A percentile compares a stretch with the other conserved stretches of the same genome.
Conservation (phyloP, 2,113 vertebrate genomes). For the Pipra filicauda region DNA sequence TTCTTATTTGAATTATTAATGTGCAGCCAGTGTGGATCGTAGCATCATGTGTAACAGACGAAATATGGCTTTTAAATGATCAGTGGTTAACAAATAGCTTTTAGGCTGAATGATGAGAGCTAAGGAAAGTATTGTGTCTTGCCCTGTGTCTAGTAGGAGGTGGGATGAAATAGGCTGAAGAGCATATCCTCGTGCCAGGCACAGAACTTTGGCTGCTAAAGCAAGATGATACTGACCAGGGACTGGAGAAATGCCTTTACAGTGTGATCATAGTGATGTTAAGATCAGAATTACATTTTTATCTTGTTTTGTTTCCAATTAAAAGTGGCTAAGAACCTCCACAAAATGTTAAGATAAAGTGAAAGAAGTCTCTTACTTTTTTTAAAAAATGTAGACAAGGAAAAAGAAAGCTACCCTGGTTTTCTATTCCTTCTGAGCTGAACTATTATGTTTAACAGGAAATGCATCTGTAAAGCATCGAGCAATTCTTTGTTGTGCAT, state of each 20-base stretch:
- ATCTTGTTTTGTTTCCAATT: neutral
- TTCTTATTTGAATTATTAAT: neutral
- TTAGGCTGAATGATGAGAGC: neutral
- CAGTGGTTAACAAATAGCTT: neutral
- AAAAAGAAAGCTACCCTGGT: neutral
- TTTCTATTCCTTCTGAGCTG: neutral
- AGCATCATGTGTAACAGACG: neutral
- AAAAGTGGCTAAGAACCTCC: neutral
- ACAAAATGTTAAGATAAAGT: neutral
- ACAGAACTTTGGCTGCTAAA: neutral
- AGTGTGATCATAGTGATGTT: neutral
- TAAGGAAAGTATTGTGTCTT: neutral
- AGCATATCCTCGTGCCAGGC: neutral
- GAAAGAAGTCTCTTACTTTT: neutral
- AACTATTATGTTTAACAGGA: neutral
- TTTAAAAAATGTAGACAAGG: neutral
- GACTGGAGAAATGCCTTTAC: neutral
- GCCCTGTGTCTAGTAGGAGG: neutral
- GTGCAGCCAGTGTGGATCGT: neutral
- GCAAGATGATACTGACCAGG: neutral
- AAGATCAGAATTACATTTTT: neutral
- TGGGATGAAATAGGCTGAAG: neutral
- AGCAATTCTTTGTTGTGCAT: neutral
- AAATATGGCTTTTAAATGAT: conserved; percentile 5
- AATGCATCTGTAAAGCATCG: neutral